Evolutionary conservation across 2,113 vertebrate genomes (phyloP).

Genomic region (Coregonus clupeaformis): DNA sequence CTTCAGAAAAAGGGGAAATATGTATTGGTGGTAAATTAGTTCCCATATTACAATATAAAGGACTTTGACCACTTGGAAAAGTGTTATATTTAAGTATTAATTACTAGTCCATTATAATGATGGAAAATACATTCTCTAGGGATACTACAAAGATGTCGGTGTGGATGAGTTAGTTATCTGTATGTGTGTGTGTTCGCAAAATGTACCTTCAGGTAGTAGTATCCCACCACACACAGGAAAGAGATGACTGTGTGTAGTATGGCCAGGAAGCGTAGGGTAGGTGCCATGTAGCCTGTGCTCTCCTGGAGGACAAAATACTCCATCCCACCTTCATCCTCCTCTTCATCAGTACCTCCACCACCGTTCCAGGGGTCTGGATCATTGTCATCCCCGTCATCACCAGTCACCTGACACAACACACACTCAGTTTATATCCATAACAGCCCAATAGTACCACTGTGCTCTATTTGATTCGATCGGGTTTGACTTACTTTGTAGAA

Average conservation of each 20-base stretch:
- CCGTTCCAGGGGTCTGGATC: constrained; percentile 82
- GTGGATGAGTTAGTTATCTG: background rate
- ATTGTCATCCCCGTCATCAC: constrained; percentile 87
- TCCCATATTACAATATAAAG: no score
- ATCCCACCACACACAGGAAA: constrained; percentile 94
- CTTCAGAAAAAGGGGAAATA: no score
- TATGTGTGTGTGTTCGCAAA: background rate
- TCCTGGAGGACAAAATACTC: constrained; percentile 97
- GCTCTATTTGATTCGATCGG: background rate
- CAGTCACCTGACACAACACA: constrained; percentile 82
- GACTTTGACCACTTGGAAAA: no score
- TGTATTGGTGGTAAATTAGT: no score
- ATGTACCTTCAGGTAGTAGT: constrained; percentile 93
- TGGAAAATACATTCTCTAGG: no score
- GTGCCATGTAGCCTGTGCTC: constrained; percentile 97
- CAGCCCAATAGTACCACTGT: background rate
- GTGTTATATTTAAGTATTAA: no score
- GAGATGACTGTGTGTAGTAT: constrained; percentile 94
- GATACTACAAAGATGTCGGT: background rate
- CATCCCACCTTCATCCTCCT: constrained; percentile 85
- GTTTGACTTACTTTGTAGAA: constrained; percentile 92
- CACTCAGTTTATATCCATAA: background rate
- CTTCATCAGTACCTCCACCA: constrained; percentile 77
- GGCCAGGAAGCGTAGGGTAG: constrained; percentile 86
- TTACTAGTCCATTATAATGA: no score